Conservation (phyloP, 2,113 vertebrate species). For the Corynorhinus townsendii region DNA sequence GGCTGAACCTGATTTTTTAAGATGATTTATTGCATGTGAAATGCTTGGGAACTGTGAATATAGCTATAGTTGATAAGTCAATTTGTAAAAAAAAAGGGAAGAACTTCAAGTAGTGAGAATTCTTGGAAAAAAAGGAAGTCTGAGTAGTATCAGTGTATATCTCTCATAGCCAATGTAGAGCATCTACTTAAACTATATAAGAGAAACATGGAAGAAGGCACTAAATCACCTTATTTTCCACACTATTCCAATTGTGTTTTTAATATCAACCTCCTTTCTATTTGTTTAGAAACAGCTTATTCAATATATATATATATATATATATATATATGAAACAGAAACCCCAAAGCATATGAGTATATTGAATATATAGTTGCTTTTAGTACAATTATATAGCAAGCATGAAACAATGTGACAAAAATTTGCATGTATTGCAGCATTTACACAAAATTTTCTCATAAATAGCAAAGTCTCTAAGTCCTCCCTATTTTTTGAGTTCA, state of each 20-base stretch:
- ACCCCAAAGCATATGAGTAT: neutral
- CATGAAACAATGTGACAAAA: neutral
- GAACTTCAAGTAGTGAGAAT: neutral
- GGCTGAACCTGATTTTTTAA: too few relatives aligned
- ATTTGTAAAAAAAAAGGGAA: neutral
- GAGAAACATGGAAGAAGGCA: neutral
- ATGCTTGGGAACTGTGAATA: neutral
- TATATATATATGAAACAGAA: neutral
- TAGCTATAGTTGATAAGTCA: neutral
- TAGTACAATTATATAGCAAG: neutral
- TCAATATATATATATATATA: neutral
- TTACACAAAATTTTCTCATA: neutral
- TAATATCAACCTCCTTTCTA: neutral
- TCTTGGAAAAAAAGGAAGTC: neutral
- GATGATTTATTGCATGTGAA: neutral
- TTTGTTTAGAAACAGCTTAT: neutral
- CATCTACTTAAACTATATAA: neutral
- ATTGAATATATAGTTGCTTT: neutral
- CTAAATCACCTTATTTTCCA: neutral
- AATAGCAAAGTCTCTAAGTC: neutral
- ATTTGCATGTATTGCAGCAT: neutral
- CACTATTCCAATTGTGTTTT: neutral
- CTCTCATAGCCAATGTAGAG: neutral
- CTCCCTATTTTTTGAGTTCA: neutral
- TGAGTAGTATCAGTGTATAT: neutral